Conservation (phyloP, 2,888 invertebrate species). For the Ferdinandea cuprea region DNA sequence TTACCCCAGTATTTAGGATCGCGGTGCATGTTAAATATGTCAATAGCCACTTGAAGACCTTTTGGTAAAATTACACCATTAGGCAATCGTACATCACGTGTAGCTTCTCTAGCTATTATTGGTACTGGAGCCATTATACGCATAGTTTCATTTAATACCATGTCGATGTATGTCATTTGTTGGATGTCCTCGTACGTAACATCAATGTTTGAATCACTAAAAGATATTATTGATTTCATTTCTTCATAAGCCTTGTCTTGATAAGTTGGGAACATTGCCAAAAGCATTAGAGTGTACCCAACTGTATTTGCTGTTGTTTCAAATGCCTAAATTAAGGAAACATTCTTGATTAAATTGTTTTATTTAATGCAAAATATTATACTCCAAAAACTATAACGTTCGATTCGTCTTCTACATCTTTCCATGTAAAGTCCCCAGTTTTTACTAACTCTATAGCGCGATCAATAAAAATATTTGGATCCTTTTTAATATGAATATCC, state of each 20-base stretch:
- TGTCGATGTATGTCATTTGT: constrained; percentile 80
- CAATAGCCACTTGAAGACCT: constrained; percentile 80
- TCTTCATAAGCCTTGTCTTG: constrained; percentile 79
- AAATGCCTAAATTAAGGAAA: constrained; percentile 77
- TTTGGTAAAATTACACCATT: constrained; percentile 79
- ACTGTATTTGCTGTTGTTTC: constrained; percentile 80
- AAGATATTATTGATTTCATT: constrained; percentile 77
- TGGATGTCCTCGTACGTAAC: constrained; percentile 78
- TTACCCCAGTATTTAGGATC: constrained; percentile 80
- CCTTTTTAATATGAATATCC: constrained; percentile 57
- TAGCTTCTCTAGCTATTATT: constrained; percentile 78
- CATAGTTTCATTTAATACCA: constrained; percentile 81
- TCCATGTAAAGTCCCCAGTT: constrained; percentile 77
- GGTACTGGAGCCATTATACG: constrained; percentile 80
- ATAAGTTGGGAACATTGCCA: constrained; percentile 67
- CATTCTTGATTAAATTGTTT: not conserved
- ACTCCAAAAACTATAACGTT: constrained; percentile 80
- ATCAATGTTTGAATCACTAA: constrained; percentile 76
- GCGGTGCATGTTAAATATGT: constrained; percentile 81
- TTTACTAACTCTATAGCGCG: constrained; percentile 78
- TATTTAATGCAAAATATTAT: not conserved
- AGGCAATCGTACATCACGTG: constrained; percentile 77
- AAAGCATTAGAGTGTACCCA: constrained; percentile 61
- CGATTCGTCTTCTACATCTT: constrained; percentile 80
- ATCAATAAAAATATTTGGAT: constrained; percentile 76